Base-by-base conservation (phyloP, 2,888 invertebrate species). In the Laspeyria flexula region DNA sequence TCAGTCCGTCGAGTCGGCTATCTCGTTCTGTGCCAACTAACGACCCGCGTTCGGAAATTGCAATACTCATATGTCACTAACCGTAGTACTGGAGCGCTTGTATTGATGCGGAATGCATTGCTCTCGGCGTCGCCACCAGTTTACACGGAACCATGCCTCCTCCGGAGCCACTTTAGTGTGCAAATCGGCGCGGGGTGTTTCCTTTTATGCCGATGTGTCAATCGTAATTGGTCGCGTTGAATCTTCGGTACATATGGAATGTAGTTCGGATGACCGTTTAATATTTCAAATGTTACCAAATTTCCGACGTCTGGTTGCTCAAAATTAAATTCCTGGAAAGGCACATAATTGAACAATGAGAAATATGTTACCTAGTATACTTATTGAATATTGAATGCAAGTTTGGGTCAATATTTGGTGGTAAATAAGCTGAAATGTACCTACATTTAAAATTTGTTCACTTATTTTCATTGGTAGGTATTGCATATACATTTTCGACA, bases 31-130 rank as follows among this genome's bases (percentile, higher is more conserved):
- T 71, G 66, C 71, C 72, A 76, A 71, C 74, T 83, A 86, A 86
- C 84, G 80, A 86, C 77, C 75, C 73, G 75, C 81, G 77, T 81
- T 85, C 85, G 86, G 86, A 88, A 86, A 88, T 88, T 86, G 85
- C 88, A 85, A 86, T 86, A 83, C 85, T 87, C 87, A 82, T 85
- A 83, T 87, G 88, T 88, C 86, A 88, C 79, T 76, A 79, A 73
- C 73, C 74, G 74, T 77, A 73, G 77, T 70, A 76, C 77, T 79
- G 73, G 76, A 77, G 79, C 75, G 76, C 74, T 77, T 78, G 79
- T 82, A 83, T 83, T 83, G 86, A 83, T 76, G 77, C 63, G 74
- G 71, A 75, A 78, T 81, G 77, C 76, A 81, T 79, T 77, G 81
- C 79, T 69, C 75, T 61, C 68, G 60, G 59, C 61, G 63, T 65